Conservation (phyloP, 2,797 vertebrate species). For the Macropus fuliginosus region DNA sequence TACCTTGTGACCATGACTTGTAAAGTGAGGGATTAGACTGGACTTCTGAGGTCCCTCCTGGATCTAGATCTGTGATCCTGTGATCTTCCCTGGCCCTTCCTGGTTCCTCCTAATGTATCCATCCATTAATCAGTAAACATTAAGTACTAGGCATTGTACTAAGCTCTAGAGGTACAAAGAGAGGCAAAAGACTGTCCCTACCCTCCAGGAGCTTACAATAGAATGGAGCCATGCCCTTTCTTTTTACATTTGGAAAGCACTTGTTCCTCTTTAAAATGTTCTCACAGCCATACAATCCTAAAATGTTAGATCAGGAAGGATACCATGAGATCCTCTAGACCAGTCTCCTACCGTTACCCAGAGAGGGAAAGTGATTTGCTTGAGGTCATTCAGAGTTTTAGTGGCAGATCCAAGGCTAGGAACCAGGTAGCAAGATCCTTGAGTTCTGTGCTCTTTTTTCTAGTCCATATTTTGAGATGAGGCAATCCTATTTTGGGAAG, state of each 20-base stretch:
- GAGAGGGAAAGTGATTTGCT: neutral
- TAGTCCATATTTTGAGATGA: neutral
- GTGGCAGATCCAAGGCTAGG: neutral
- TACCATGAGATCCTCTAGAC: neutral
- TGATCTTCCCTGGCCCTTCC: neutral
- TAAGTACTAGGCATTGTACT: too few species aligned
- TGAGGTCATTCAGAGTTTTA: neutral
- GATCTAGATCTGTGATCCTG: neutral
- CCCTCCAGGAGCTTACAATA: neutral
- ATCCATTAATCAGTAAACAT: neutral
- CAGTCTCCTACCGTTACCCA: neutral
- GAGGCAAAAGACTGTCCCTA: neutral
- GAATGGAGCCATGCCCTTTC: neutral
- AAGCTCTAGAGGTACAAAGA: neutral
- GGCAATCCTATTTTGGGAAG: neutral
- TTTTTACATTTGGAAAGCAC: neutral
- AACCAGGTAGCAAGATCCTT: neutral
- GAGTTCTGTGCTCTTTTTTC: neutral
- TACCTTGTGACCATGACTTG: neutral
- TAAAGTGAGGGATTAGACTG: neutral
- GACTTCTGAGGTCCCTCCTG: neutral
- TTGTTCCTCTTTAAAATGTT: neutral
- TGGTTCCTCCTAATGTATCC: neutral
- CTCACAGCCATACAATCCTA: neutral
- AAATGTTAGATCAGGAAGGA: neutral